Evolutionary conservation across 2,797 vertebrate species (phyloP), one percentile per base, ranked within the genome.

Genomic region (Enteromius trimaculatus): DNA sequence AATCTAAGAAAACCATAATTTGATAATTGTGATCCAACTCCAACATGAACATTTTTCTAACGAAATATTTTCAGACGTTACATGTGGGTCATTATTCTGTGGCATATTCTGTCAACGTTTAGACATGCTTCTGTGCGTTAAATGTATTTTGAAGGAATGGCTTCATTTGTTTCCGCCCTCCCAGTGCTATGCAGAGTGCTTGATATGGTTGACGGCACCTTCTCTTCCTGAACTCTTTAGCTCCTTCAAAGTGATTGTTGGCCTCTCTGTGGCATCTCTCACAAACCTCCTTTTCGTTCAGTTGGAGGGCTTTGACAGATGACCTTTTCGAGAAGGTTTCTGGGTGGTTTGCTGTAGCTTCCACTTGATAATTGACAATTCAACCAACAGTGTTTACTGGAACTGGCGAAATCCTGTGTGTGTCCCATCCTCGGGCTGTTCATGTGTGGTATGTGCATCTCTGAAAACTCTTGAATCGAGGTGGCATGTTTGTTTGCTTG

Each of bases 311-410:
- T 69, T 77, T 77, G 81, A 83, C 74, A 34, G 65, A 83, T 83
- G 74, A 83, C 81, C 81, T 77, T 77, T 83, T 83, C 74, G 60
- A 47, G 49, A 69, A 0, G 10, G 49, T 69, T 83, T 83, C 74
- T 58, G 64, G 64, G 81, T 77, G 81, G 74, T 83, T 77, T 83
- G 74, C 64, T 70, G 23, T 17, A 77, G 55, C 26, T 31, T 58
- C 26, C 26, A 31, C 26, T 60, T 83, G 65, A 77, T 83, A 83
- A 77, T 83, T 83, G 51, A 58, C 64, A 58, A 77, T 34, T 69
- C 81, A 69, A 31, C 71, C 60, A 68, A 66, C 34, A 82, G 34
- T 31, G n/a, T 74, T 62, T 34, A 62, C n/a, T 42, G 44, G 62
- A 68, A 53, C 64, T 26, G 70, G 4, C 44, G 2, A 77, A 68